Evolutionary conservation across 2,113 vertebrate genomes (phyloP).

Genomic region (Crocuta crocuta): DNA sequence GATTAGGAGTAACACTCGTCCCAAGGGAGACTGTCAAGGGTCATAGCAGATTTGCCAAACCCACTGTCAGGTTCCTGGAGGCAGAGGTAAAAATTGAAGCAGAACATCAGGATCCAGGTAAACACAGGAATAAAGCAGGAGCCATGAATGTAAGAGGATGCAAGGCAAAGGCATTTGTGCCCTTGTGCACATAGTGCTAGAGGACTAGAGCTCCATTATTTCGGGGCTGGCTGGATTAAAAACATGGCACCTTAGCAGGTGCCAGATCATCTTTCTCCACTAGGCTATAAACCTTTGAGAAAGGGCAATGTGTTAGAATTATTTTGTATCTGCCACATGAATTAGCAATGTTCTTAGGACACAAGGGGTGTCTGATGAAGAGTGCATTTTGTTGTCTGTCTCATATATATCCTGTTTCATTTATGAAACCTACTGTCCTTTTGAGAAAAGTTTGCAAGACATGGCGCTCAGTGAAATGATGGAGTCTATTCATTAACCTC

Average conservation of each 20-base stretch:
- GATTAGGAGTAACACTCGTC: not conserved
- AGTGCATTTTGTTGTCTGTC: not conserved
- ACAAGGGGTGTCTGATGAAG: not conserved
- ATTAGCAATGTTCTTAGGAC: not conserved
- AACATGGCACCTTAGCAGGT: not conserved
- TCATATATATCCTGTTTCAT: not conserved
- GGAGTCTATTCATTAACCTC: not conserved
- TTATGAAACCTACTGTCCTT: not conserved
- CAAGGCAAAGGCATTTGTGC: too few species aligned
- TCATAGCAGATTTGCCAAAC: not conserved
- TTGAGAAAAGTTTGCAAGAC: not conserved
- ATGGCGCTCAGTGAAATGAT: not conserved
- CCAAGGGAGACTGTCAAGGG: not conserved
- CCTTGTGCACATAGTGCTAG: accelerated
- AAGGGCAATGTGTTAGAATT: not conserved
- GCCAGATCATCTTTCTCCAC: not conserved
- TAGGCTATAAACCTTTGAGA: not conserved
- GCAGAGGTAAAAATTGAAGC: not conserved
- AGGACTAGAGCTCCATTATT: accelerated
- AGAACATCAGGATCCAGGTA: not conserved
- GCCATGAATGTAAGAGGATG: not conserved
- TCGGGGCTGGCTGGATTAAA: accelerated
- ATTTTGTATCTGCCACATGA: not conserved
- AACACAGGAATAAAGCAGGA: not conserved
- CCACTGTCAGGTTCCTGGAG: not conserved